These are phyloP conservation scores for Drosophila nikananu DNA, from an alignment of 1,140 invertebrate genomes.

Conservation along the genomic window DNA sequence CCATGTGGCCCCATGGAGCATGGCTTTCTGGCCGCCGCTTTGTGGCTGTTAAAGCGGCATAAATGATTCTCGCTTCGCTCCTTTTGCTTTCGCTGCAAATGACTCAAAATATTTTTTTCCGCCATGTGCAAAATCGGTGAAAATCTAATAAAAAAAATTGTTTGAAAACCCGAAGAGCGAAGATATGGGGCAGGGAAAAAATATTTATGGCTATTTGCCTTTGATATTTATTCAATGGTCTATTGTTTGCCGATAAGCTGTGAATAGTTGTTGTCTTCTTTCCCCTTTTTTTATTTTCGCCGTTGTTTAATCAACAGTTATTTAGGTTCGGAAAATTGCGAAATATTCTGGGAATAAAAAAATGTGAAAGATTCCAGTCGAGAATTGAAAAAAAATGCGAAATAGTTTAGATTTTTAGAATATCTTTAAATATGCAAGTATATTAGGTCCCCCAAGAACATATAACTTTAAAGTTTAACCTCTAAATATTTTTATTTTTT, in stretches of 20 bases:
- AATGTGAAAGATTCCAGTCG: constrained; percentile 1
- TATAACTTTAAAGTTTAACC: background rate
- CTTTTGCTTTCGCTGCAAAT: constrained; percentile 19
- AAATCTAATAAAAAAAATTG: constrained; percentile 39
- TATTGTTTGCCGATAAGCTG: constrained; percentile 80
- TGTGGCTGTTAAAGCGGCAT: constrained; percentile 80
- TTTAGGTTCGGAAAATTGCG: constrained; percentile 23
- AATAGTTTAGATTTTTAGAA: background rate
- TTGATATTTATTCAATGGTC: constrained; percentile 82
- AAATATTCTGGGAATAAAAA: constrained; percentile 9
- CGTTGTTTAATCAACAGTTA: constrained; percentile 39
- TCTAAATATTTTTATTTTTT: background rate
- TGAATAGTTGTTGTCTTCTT: constrained; percentile 64
- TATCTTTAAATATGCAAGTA: background rate
- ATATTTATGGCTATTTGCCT: constrained; percentile 81
- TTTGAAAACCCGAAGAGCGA: constrained; percentile 10
- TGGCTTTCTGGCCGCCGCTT: constrained; percentile 48
- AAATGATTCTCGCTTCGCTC: constrained; percentile 62
- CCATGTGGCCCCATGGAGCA: constrained; percentile 27
- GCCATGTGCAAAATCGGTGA: constrained; percentile 64
- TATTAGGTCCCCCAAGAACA: background rate
- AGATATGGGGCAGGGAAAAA: constrained; percentile 48
- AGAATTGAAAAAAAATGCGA: constrained; percentile 1
- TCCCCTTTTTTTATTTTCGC: background rate
- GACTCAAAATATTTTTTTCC: constrained; percentile 64